Evolutionary conservation across 1,140 invertebrate genomes (phyloP).

Genomic region (Archegozetes longisetosus): DNA sequence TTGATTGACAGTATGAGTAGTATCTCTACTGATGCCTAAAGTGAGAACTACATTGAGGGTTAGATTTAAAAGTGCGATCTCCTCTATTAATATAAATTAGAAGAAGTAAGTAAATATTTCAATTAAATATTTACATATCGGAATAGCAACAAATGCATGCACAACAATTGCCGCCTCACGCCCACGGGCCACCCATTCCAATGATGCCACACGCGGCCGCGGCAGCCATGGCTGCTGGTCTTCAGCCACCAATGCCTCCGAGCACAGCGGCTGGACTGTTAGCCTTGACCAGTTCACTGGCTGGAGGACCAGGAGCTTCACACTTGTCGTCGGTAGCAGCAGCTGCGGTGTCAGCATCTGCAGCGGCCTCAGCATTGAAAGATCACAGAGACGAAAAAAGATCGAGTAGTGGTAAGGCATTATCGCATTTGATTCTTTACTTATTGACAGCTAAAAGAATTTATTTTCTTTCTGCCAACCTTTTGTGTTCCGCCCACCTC

Average conservation of each 20-base stretch:
- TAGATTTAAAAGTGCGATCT: no score
- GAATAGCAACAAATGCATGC: conserved; percentile 78
- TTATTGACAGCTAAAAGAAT: not conserved
- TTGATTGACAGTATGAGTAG: no score
- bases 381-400: no score
- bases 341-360: conserved; percentile 10
- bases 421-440: no score
- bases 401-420: no score
- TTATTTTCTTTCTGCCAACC: conserved; percentile 1
- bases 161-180: conserved; percentile 50
- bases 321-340: conserved; percentile 13
- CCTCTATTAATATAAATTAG: no score
- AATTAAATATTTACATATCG: no score
- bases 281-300: conserved; percentile 24
- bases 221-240: conserved; percentile 21
- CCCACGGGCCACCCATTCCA: conserved; percentile 40
- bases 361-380: not conserved
- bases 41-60: no score
- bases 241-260: conserved; percentile 19
- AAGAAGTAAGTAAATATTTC: no score
- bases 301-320: conserved; percentile 17
- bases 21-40: no score
- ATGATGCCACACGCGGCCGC: conserved; percentile 41
- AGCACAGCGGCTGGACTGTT: conserved; percentile 28
- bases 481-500: not conserved